Evolutionary conservation across 1,140 invertebrate genomes (phyloP).

Genomic region (Phthorimaea operculella): DNA sequence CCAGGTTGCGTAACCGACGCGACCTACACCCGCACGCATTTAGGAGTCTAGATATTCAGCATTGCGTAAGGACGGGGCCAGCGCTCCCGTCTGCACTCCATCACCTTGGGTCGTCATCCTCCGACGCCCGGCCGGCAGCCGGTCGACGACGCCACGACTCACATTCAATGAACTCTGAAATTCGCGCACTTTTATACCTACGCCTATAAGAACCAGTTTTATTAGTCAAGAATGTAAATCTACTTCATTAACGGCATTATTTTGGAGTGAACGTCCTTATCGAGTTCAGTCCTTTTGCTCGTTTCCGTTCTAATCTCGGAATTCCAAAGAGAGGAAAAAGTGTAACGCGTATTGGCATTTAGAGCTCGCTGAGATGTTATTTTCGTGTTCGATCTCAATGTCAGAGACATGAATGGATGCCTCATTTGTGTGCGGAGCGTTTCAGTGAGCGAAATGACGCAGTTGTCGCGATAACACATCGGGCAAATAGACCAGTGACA

Average conservation of each 20-base stretch:
- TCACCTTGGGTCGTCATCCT: conserved; percentile 41
- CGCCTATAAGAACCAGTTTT: neutral
- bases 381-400: too few species aligned
- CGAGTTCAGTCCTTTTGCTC: too few species aligned
- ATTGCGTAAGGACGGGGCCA: conserved; percentile 40
- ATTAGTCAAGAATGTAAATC: neutral
- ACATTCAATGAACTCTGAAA: conserved; percentile 3
- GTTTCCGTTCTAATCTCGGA: too few species aligned
- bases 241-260: conserved; percentile 2
- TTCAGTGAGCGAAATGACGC: too few species aligned
- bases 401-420: too few species aligned
- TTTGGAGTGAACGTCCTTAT: neutral
- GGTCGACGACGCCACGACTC: neutral
- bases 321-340: too few species aligned
- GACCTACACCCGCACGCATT: conserved; percentile 21
- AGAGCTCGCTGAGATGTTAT: too few species aligned
- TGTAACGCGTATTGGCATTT: too few species aligned
- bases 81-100: conserved; percentile 37
- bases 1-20: conserved; percentile 26
- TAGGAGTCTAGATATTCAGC: conserved; percentile 26
- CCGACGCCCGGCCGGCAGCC: neutral
- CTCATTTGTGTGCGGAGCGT: too few species aligned
- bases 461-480: too few species aligned
- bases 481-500: too few species aligned
- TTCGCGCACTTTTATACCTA: neutral